Base-by-base conservation (phyloP, 2,888 invertebrate species). In the Epinotia brunnichana region DNA sequence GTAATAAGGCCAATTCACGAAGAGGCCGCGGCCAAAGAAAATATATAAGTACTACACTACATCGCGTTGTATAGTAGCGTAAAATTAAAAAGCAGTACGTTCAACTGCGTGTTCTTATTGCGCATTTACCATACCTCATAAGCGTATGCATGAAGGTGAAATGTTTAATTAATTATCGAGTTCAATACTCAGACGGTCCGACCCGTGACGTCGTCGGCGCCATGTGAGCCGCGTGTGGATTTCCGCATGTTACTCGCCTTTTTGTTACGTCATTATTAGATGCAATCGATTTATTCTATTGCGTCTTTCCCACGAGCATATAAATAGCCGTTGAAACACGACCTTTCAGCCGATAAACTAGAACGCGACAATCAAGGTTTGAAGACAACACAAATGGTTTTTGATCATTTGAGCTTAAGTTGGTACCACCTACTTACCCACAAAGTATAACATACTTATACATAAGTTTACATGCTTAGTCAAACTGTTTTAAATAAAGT, bases 151-250 rank as follows among this genome's bases (percentile, higher is more conserved):
- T 82, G 80, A 78, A 80, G 80, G 70, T 78, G 81, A 86, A 87
- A 85, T 81, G 76, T 84, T 82, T 82, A 83, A 79, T 85, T 82
- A 87, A 87, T 86, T 85, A 85, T 79, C 76, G 70, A 76, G 77
- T 84, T 89, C 81, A 86, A 87, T 89, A 88, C 88, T 86, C 82
- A 86, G 83, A 80, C 75, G 79, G 77, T 80, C 86, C 87, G 88
- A 86, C 88, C 29, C 62, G 67, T 74, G 70, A 62, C 68, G 51
- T 48, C 9, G 15, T 19, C 81, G 74, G 74, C 68, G 76, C 72
- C 76, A 74, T 75, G 64, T 69, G 29, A 29, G 48, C 59, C 69
- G 54, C 70, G 81, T 80, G 75, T 79, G 75, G 70, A 76, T 80
- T 80, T 48, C 39, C 39, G 41, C n/a, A n/a, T 35, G 67, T 44